These are phyloP conservation scores for Coccyzus lansbergi DNA, from an alignment of 2,797 vertebrate species.

Conservation along the genomic window DNA sequence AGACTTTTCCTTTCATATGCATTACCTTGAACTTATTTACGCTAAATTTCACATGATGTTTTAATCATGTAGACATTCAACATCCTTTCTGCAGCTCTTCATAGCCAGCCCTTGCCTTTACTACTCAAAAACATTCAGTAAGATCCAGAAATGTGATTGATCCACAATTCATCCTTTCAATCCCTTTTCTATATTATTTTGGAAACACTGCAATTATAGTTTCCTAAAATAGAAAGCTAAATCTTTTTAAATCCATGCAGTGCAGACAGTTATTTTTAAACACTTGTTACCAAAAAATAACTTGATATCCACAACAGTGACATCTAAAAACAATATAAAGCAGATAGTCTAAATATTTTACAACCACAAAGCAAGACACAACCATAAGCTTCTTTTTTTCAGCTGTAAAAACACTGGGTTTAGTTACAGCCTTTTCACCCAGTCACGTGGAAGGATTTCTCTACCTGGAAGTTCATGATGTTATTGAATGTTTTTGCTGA, in stretches of 20 bases:
- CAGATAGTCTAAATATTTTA: not conserved
- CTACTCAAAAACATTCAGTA: not conserved
- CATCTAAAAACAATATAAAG: not conserved
- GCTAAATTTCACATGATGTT: not conserved
- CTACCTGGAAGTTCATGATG: slow-evolving; percentile 94
- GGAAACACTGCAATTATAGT: not conserved
- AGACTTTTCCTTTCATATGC: not conserved
- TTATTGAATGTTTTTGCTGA: slow-evolving; percentile 90
- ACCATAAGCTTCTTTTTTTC: not conserved
- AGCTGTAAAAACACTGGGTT: not conserved
- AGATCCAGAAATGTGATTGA: not conserved
- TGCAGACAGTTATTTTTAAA: not conserved
- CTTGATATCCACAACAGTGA: not conserved
- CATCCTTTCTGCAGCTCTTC: not conserved
- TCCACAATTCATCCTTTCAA: not conserved
- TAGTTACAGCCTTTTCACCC: not conserved
- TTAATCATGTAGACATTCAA: not conserved
- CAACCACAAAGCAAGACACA: not conserved
- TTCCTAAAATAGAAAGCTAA: not conserved
- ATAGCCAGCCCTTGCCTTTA: not conserved
- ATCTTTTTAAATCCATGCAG: not conserved
- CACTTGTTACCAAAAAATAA: not conserved
- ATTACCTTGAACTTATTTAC: not conserved
- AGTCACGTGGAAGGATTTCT: not conserved
- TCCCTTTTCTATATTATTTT: not conserved